Percentiles rank a stretch among this genome's conserved stretches.
These are phyloP conservation scores for Synodontis membranacea DNA, from an alignment of 2,113 vertebrate species.

Conservation along the genomic window DNA sequence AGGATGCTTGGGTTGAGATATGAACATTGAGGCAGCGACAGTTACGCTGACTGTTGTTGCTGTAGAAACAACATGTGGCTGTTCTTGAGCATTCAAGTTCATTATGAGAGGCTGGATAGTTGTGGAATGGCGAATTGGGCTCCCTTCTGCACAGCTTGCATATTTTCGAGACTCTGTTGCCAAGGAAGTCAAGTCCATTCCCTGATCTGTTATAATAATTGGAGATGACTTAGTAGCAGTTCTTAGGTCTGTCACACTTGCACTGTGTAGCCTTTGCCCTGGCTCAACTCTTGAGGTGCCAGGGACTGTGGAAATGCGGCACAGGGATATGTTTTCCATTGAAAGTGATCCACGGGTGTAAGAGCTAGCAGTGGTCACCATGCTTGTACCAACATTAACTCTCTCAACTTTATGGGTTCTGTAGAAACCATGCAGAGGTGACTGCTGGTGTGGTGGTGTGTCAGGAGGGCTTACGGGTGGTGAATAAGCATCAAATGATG, in stretches of 20 bases:
- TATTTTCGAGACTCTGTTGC: constrained; percentile 89
- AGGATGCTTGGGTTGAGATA: constrained; percentile 87
- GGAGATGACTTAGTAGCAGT: constrained; percentile 81
- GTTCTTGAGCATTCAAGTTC: constrained; percentile 93
- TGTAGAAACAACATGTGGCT: constrained; percentile 75
- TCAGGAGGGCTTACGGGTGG: constrained; percentile 76
- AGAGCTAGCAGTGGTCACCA: constrained; percentile 75
- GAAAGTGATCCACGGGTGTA: constrained; percentile 87
- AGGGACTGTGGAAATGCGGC: constrained; percentile 90
- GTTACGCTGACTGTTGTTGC: constrained; percentile 88
- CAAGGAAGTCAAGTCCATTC: constrained; percentile 95
- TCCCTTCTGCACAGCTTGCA: constrained; percentile 81
- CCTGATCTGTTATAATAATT: constrained; percentile 94
- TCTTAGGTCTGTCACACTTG: constrained; percentile 88
- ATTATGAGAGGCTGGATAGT: constrained; percentile 93
- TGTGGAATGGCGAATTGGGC: constrained; percentile 81
- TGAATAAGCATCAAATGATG: constrained; percentile 80
- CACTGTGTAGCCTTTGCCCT: constrained; percentile 81
- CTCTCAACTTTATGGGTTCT: constrained; percentile 75
- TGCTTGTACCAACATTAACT: constrained; percentile 73
- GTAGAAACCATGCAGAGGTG: constrained; percentile 72
- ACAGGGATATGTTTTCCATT: constrained; percentile 93
- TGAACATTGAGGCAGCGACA: constrained; percentile 89
- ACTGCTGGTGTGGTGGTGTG: constrained; percentile 75
- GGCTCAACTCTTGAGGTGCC: constrained; percentile 92